Percentiles rank a stretch among this genome's conserved stretches.
phyloP scores from a whole-genome alignment of 2,888 invertebrate genomes.

The Meandrusa payeni region DNA sequence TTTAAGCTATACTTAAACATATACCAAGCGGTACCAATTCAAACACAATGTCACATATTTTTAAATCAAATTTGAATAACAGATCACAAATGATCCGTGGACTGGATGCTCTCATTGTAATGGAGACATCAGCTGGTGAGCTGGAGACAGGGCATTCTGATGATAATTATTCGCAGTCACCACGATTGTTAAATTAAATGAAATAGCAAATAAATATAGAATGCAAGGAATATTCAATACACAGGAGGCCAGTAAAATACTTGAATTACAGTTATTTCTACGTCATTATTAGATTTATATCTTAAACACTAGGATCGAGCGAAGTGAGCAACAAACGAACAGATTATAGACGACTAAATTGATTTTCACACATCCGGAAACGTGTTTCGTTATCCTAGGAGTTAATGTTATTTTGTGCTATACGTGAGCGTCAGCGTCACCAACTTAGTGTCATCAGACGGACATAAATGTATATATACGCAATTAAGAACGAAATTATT shows the following conservation, averaged over 20 bases:
- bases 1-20: conserved; percentile 62
- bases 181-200: too few species aligned
- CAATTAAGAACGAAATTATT: too few species aligned
- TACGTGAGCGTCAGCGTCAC: too few species aligned
- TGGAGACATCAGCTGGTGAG: too few species aligned
- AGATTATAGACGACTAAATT: conserved; percentile 36
- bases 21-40: conserved; percentile 63
- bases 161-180: too few species aligned
- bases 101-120: too few species aligned
- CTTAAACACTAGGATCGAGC: conserved; percentile 63
- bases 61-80: too few species aligned
- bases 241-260: conserved; percentile 74
- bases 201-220: conserved; percentile 45
- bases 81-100: too few species aligned
- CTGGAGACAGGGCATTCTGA: too few species aligned
- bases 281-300: conserved; percentile 63
- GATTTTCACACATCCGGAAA: conserved; percentile 39
- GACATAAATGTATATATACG: too few species aligned
- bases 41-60: conserved; percentile 40
- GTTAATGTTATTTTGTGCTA: conserved; percentile 36
- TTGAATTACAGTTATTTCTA: conserved; percentile 66
- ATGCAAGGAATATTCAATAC: conserved; percentile 59
- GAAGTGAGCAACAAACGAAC: conserved; percentile 66
- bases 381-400: conserved; percentile 29
- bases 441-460: too few species aligned